phyloP scores from a whole-genome alignment of 2,888 invertebrate species.

The Phortica magna region DNA sequence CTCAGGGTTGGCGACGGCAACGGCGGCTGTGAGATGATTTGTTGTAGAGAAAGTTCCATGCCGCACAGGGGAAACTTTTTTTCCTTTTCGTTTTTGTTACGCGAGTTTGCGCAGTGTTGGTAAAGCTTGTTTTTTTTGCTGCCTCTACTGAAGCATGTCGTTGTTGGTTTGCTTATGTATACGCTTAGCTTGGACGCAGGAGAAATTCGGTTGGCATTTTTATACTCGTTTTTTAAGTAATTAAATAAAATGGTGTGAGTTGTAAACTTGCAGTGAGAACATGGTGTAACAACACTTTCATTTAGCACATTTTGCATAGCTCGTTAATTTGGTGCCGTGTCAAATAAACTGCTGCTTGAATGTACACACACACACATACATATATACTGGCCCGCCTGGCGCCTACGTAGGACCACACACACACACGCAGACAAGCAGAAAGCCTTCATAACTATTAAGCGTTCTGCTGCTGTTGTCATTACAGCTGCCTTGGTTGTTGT shows the following conservation, averaged over 20 bases:
- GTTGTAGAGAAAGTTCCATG: conserved; percentile 20
- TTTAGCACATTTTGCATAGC: conserved; percentile 23
- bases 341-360: conserved; percentile 68
- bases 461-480: neutral
- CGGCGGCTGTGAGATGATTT: conserved; percentile 20
- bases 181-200: neutral
- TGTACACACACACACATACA: neutral
- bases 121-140: conserved; percentile 9
- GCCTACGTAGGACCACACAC: neutral
- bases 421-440: neutral
- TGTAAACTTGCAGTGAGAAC: neutral
- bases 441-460: neutral
- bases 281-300: neutral
- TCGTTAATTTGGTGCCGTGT: conserved; percentile 70
- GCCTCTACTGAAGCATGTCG: neutral
- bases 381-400: neutral
- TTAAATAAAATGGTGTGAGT: conserved; percentile 15
- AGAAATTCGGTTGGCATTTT: neutral
- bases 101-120: conserved; percentile 40
- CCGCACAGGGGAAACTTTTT: conserved; percentile 20
- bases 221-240: neutral
- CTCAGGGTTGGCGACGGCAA: conserved; percentile 9
- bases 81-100: neutral
- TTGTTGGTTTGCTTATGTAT: neutral
- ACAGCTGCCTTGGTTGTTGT: conserved; percentile 37